These are phyloP conservation scores for Galago senegalensis DNA, from an alignment of 2,797 vertebrate genomes.

Conservation along the genomic window DNA sequence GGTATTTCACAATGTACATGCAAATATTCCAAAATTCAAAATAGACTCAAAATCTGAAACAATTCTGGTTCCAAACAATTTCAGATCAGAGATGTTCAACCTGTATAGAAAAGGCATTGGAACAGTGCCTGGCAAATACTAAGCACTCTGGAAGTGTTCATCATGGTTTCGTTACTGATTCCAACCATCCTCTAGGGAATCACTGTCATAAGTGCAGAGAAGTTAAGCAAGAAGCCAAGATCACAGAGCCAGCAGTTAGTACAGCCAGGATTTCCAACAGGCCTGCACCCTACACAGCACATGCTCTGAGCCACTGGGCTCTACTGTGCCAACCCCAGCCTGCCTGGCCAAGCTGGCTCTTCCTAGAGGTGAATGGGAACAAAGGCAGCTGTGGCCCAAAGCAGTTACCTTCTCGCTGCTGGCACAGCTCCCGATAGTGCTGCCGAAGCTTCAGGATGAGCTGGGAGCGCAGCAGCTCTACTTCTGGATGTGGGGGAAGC, in stretches of 20 bases:
- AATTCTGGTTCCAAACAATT: neutral
- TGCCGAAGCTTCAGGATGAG: conserved; percentile 97
- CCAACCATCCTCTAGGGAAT: neutral
- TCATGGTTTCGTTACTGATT: neutral
- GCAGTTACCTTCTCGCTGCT: conserved; percentile 95
- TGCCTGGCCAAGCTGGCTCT: neutral
- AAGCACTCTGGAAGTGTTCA: neutral
- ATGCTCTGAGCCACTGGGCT: neutral
- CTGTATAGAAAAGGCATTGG: neutral
- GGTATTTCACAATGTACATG: neutral
- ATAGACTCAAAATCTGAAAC: neutral
- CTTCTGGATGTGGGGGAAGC: conserved; percentile 96
- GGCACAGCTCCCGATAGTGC: conserved; percentile 98
- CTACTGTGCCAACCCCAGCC: neutral
- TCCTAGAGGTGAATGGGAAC: neutral
- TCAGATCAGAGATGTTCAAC: neutral
- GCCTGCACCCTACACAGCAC: neutral
- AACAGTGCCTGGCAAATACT: neutral
- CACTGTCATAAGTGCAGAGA: neutral
- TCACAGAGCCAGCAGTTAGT: neutral
- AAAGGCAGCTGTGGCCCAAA: neutral
- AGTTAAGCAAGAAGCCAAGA: neutral
- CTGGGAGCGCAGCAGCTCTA: conserved; percentile 96
- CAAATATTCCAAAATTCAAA: neutral
- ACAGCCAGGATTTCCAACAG: neutral